A percentile compares a stretch with the other conserved stretches of the same genome.
phyloP scores from a whole-genome alignment of 1,140 invertebrate genomes.

The Apolygus lucorum region DNA sequence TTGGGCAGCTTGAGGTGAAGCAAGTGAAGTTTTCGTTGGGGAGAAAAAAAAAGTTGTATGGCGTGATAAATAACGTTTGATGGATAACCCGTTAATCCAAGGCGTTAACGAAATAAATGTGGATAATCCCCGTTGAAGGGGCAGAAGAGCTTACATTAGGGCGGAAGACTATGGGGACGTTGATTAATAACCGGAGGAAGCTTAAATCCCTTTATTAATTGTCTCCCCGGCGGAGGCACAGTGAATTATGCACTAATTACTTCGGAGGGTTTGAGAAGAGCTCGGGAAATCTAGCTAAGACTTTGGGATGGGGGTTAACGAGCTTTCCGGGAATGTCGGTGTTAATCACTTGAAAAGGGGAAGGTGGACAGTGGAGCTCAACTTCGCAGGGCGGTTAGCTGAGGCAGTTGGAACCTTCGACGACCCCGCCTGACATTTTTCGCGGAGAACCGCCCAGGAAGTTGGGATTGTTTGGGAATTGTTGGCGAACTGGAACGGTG shows the following conservation, averaged over 20 bases:
- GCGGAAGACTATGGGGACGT: not conserved
- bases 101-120: not conserved
- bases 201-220: conserved; percentile 2
- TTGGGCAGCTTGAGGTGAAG: no score
- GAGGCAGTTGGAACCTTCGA: no score
- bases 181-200: conserved; percentile 1
- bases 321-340: not conserved
- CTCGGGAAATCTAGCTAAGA: not conserved
- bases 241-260: conserved; percentile 1
- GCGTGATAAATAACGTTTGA: not conserved
- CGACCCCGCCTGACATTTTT: no score
- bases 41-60: no score
- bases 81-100: not conserved
- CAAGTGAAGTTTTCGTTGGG: no score
- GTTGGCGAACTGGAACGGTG: no score
- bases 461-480: no score
- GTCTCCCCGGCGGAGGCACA: not conserved
- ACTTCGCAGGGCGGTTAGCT: no score
- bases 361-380: not conserved
- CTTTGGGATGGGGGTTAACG: not conserved
- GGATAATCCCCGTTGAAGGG: not conserved
- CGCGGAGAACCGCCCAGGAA: no score
- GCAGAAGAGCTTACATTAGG: not conserved
- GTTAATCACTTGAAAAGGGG: not conserved
- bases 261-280: not conserved